A percentile compares a stretch with the other conserved stretches of the same genome.
phyloP scores from a whole-genome alignment of 2,888 invertebrate genomes.

The Phyto melanocephala region DNA sequence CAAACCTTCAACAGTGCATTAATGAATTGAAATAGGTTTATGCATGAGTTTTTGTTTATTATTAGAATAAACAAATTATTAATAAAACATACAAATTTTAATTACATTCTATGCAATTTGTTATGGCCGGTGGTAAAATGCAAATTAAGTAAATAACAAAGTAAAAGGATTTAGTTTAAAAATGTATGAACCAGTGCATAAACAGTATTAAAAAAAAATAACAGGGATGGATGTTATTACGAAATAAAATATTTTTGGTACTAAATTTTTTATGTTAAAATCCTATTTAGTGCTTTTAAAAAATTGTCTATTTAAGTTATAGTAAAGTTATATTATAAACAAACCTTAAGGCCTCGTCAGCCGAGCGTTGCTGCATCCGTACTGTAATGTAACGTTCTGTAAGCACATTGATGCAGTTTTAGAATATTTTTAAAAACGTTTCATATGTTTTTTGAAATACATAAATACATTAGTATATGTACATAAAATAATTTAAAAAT shows the following conservation, averaged over 20 bases:
- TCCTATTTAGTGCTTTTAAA: neutral
- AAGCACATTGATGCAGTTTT: too few species aligned
- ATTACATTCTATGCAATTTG: slow-evolving; percentile 40
- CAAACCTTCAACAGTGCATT: slow-evolving; percentile 52
- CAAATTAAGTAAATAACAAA: slow-evolving; percentile 21
- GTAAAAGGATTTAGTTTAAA: neutral
- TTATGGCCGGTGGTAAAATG: slow-evolving; percentile 36
- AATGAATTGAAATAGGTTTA: slow-evolving; percentile 31
- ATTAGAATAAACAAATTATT: slow-evolving; percentile 8
- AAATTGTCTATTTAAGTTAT: too few species aligned
- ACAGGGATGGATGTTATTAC: neutral
- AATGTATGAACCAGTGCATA: neutral
- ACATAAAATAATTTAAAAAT: too few species aligned
- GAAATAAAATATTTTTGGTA: too few species aligned
- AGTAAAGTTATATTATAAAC: too few species aligned
- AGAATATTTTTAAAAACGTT: too few species aligned
- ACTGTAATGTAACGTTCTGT: too few species aligned
- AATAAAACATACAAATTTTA: slow-evolving; percentile 28
- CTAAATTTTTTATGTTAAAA: too few species aligned
- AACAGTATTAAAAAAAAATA: neutral
- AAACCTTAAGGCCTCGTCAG: too few species aligned
- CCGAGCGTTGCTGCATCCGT: too few species aligned
- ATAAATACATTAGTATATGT: too few species aligned
- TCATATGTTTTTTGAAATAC: too few species aligned
- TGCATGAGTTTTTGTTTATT: neutral